Evolutionary conservation across 1,140 invertebrate genomes (phyloP), one percentile per base, ranked within the genome.

Genomic region (Coboldia fuscipes): DNA sequence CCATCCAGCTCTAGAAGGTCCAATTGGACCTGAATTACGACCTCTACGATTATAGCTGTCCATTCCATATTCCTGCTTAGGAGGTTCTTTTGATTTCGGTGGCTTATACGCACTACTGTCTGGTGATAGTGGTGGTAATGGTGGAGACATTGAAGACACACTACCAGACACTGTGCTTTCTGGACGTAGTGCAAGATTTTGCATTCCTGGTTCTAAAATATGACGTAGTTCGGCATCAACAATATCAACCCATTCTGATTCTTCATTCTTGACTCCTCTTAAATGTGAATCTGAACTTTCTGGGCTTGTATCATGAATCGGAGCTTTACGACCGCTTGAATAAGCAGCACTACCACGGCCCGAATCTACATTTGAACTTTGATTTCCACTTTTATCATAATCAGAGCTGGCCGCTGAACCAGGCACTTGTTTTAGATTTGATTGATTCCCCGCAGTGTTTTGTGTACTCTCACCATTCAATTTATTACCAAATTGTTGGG

Each of bases 221-320:
- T 75, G 72, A 20, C 76, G 58, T 15, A 81, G 60, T 49, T 82
- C 80, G 8, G 71, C 72, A 55, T 84, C 78, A 2, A 82, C 77
- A 30, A 81, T 66, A 43, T 82, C 78, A 9, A 79, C 75, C 80
- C 80, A 84, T 51, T 82, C 77, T 3, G 74, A 72, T 43, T 80
- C 75, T 45, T 71, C 70, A 39, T 37, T 45, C 42, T 34, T 35
- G 22, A 17, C 19, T 12, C 37, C 24, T 17, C 26, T 16, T 15
- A 38, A 28, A 15, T 37, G 41, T 18, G 38, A 39, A 21, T 44
- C 42, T 4, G 40, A 39, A 19, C 30, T 37, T 31, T 35, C 37
- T 1, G 28, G 33, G 24, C 27, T 37, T 16, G 33, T 41, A 9
- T 54, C 45, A 14, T 55, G 6, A 6, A 7, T 17, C 19, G 14